Percentiles rank a stretch among this genome's conserved stretches.
Evolutionary conservation across 1,140 invertebrate species (phyloP).

Genomic region (Paramacrobiotus metropolitanus): DNA sequence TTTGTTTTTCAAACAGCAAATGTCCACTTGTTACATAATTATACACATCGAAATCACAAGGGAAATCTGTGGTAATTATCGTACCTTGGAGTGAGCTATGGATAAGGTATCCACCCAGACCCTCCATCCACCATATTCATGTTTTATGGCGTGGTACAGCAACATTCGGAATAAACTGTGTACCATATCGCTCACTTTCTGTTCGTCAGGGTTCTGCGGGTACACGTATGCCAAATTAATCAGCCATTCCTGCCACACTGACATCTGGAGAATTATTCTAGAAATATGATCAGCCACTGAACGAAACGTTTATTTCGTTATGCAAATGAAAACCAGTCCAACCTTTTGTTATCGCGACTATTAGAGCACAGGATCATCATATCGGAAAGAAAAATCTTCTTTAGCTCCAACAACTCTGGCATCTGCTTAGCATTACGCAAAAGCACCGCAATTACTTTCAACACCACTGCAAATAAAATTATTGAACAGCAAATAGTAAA

Average conservation of each 20-base stretch:
- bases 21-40: too few species aligned
- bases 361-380: conserved; percentile 91
- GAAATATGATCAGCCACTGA: conserved; percentile 9
- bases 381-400: conserved; percentile 85
- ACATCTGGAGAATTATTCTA: conserved; percentile 92
- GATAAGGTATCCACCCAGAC: conserved; percentile 99
- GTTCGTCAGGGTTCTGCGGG: conserved; percentile 75
- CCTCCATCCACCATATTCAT: conserved; percentile 98
- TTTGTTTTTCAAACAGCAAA: too few species aligned
- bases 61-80: too few species aligned
- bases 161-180: conserved; percentile 90
- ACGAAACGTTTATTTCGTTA: too few species aligned
- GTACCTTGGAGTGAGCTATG: conserved; percentile 94
- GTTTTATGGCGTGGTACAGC: conserved; percentile 93
- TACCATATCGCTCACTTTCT: conserved; percentile 92
- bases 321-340: conserved; percentile 2
- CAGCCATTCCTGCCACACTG: conserved; percentile 99
- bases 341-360: conserved; percentile 72
- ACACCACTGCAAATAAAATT: conserved; percentile 47
- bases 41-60: too few species aligned
- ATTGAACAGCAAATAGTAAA: conserved; percentile 11
- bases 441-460: conserved; percentile 91
- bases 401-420: conserved; percentile 68
- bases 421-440: conserved; percentile 85
- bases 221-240: conserved; percentile 96